Evolutionary conservation across 2,888 invertebrate genomes (phyloP), one percentile per base, ranked within the genome.

Genomic region (Deladenus siricidicola): DNA sequence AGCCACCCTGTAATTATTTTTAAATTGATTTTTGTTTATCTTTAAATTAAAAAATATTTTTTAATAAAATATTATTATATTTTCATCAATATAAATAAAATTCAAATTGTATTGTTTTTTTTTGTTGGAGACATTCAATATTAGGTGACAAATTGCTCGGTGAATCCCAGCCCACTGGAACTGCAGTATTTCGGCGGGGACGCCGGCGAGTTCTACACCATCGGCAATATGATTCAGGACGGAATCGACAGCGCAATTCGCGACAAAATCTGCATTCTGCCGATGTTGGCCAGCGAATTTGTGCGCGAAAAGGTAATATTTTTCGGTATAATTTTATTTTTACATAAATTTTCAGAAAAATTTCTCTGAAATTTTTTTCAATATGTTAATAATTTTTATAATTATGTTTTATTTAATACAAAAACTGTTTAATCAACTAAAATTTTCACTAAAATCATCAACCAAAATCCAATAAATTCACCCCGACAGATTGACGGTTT

Each of bases 231-330:
- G 50, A 65, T 65, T 24, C 56, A 66, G 43, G 29, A n/a, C n/a
- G 64, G 59, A 26, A 66, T 65, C 39, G 60, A 60, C 34, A 34
- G 24, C 8, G 63, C 58, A 2, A 65, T 65, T 21, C 65, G 65
- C 3, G 65, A 67, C 48, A 67, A 65, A 56, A 59, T 65, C 44
- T 65, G 65, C 65, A 43, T 61, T 10, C 26, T 65, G 28, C 65
- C 65, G n/a, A 50, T 65, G 21, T 51, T 65, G n/a, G 54, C 66
- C 44, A 53, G 65, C 8, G 65, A 65, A 28, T 65, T 65, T 43
- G 26, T 65, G 14, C 56, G 65, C 14, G 56, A 65, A 45, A 65
- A 65, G 49, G 65, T 65, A 10, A 17, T 17, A 23, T 59, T 47
- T 10, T 34, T 34, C 14, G 39, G 39, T 34, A 6, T 14, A 10